phyloP scores from a whole-genome alignment of 2,797 vertebrate genomes.

The Phataginus tricuspis region DNA sequence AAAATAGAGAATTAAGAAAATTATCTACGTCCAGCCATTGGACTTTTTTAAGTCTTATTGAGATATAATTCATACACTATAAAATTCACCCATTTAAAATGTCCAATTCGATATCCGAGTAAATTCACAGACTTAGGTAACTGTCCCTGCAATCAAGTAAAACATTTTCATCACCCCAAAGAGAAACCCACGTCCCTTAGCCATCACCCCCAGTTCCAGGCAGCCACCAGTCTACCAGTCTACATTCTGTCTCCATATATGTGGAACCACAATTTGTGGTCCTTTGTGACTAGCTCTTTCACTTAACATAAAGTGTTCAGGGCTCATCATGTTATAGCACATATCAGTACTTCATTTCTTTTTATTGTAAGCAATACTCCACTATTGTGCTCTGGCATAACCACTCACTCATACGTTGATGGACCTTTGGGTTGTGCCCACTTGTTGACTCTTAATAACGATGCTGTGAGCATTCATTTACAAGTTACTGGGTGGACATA shows the following conservation, averaged over 20 bases:
- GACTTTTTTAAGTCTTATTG: not conserved
- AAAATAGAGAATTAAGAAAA: conserved; percentile 39
- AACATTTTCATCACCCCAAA: not conserved
- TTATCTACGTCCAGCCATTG: not conserved
- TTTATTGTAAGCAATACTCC: not conserved
- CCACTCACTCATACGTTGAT: no score
- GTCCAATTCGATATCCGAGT: not conserved
- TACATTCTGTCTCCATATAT: not conserved
- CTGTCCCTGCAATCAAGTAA: not conserved
- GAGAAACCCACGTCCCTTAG: not conserved
- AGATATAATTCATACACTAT: not conserved
- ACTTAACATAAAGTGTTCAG: not conserved
- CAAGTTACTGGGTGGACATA: not conserved
- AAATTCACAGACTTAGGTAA: not conserved
- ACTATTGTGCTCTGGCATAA: no score
- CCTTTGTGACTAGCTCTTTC: not conserved
- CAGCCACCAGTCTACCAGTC: not conserved
- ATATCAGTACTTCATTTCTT: not conserved
- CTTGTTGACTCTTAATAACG: not conserved
- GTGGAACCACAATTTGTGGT: not conserved
- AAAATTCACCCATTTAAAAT: not conserved
- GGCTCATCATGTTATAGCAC: not conserved
- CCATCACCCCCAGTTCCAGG: not conserved
- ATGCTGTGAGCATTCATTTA: not conserved
- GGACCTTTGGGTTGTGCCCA: not conserved